phyloP scores from a whole-genome alignment of 2,888 invertebrate genomes.

The Mechanitis messenoides region DNA sequence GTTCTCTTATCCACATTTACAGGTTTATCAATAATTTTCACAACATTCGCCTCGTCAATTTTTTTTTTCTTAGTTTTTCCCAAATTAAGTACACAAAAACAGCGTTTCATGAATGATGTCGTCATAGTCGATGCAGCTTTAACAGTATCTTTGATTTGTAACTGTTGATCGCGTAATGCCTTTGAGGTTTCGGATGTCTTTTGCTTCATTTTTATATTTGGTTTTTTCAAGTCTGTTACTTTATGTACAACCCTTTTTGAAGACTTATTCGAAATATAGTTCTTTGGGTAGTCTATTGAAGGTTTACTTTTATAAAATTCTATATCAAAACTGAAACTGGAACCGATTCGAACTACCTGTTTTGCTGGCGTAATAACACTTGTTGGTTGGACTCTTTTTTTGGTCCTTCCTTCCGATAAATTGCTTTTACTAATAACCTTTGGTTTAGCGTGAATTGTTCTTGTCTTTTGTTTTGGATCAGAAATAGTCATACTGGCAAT shows the following conservation, averaged over 20 bases:
- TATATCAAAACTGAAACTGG: slow-evolving; percentile 32
- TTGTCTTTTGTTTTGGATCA: slow-evolving; percentile 10
- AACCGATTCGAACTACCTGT: slow-evolving; percentile 30
- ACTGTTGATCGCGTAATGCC: slow-evolving; percentile 8
- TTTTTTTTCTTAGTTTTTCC: slow-evolving; percentile 9
- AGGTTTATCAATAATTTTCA: slow-evolving; percentile 11
- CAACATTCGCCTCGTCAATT: slow-evolving; percentile 8
- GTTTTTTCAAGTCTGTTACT: not conserved
- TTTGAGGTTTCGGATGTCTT: slow-evolving; percentile 4
- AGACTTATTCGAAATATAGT: not conserved
- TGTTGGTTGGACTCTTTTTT: not conserved
- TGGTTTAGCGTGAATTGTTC: slow-evolving; percentile 6
- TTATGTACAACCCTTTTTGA: not conserved
- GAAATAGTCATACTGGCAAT: slow-evolving; percentile 14
- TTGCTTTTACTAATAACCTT: slow-evolving; percentile 10
- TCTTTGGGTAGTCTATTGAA: not conserved
- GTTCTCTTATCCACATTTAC: slow-evolving; percentile 29
- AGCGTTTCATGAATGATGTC: slow-evolving; percentile 23
- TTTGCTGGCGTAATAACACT: slow-evolving; percentile 9
- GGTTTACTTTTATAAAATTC: slow-evolving; percentile 31
- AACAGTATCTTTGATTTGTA: slow-evolving; percentile 11
- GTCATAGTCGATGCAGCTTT: slow-evolving; percentile 19
- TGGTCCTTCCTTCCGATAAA: not conserved
- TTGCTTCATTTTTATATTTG: not conserved
- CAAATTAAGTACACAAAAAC: slow-evolving; percentile 23